phyloP scores from a whole-genome alignment of 2,113 vertebrate species.

The Sylvietta virens region DNA sequence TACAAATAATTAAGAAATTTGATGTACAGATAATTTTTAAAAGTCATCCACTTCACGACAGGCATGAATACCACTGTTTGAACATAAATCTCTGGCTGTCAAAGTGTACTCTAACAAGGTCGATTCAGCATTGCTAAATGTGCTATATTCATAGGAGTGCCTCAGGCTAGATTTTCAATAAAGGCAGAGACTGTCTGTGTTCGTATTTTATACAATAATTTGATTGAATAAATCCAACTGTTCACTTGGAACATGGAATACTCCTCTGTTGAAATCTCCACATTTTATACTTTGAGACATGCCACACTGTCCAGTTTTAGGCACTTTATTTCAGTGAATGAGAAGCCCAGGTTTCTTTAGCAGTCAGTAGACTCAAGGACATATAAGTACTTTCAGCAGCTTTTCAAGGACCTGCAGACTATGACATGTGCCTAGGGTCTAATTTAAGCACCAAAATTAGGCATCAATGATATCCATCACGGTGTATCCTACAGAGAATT shows the following conservation, averaged over 20 bases:
- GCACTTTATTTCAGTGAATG: background rate
- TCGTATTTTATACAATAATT: background rate
- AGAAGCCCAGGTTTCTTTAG: background rate
- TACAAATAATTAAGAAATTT: background rate
- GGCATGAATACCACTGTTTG: background rate
- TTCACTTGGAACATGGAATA: background rate
- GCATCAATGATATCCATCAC: background rate
- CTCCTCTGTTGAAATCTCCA: background rate
- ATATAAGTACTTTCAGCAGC: background rate
- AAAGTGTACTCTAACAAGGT: background rate
- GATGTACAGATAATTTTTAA: background rate
- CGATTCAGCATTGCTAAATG: background rate
- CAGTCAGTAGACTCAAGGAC: background rate
- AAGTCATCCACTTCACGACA: background rate
- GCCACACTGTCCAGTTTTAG: background rate
- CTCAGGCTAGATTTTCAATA: constrained; percentile 57
- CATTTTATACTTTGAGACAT: background rate
- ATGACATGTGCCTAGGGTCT: background rate
- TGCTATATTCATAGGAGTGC: background rate
- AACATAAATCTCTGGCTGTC: background rate
- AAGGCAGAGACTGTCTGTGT: background rate
- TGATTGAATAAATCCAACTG: constrained; percentile 30
- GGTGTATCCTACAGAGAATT: background rate
- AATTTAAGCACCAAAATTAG: background rate
- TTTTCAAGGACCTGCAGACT: background rate